These are phyloP conservation scores for Archocentrus centrarchus DNA, from an alignment of 2,113 vertebrate genomes.

Conservation along the genomic window DNA sequence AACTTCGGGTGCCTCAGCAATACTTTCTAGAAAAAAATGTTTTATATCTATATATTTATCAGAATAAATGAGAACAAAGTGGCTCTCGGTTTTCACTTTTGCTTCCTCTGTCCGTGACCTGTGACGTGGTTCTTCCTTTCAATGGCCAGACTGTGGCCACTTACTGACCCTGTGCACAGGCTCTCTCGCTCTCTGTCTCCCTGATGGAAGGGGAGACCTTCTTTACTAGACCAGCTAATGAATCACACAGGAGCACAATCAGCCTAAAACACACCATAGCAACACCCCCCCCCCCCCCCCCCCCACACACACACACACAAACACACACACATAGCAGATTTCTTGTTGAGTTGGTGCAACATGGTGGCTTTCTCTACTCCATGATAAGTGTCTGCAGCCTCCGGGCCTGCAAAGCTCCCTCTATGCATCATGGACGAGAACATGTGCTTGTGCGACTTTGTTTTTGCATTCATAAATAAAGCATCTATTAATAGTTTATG, in stretches of 20 bases:
- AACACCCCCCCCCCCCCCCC: slow-evolving; percentile 19
- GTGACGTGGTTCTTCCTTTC: neutral
- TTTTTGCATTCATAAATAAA: slow-evolving; percentile 19
- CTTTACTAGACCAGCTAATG: slow-evolving; percentile 27
- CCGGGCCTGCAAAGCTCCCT: slow-evolving; percentile 11
- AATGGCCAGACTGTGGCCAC: slow-evolving; percentile 8
- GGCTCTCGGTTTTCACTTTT: slow-evolving; percentile 12
- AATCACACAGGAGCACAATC: slow-evolving; percentile 52
- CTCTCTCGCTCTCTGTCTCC: neutral
- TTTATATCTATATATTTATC: slow-evolving; percentile 17
- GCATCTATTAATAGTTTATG: slow-evolving; percentile 6
- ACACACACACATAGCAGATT: neutral
- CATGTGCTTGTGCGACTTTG: neutral
- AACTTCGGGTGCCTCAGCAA: neutral
- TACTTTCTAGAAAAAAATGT: neutral
- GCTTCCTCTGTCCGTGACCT: slow-evolving; percentile 14
- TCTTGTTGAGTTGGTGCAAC: slow-evolving; percentile 21
- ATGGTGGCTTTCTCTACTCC: slow-evolving; percentile 19
- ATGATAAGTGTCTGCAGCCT: slow-evolving; percentile 34
- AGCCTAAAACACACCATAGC: slow-evolving; percentile 31
- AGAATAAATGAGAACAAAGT: slow-evolving; percentile 33
- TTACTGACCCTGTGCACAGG: neutral
- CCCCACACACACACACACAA: slow-evolving; percentile 8
- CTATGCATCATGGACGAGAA: slow-evolving; percentile 2
- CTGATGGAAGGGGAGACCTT: slow-evolving; percentile 11